Evolutionary conservation across 35 echinoderm and acorn worm species (phyloP).

Genomic region (Apostichopus japonicus): DNA sequence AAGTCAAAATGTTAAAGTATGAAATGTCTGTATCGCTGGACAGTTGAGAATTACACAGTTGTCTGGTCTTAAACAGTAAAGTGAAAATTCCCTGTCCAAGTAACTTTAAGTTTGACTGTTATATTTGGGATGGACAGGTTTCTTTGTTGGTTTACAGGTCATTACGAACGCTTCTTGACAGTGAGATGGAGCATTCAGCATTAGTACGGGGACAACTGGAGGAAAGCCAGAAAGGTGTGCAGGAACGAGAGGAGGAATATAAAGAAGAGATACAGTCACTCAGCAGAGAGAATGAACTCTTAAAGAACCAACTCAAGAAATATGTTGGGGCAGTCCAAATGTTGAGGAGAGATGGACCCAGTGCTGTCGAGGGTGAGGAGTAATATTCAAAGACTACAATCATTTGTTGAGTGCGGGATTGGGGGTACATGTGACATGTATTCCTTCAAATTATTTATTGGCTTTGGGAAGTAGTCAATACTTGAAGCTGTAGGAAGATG

Average conservation of each 20-base stretch:
- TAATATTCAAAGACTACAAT: neutral
- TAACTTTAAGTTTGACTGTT: no score
- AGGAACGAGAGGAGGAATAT: slow-evolving; percentile 69
- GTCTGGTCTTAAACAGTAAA: no score
- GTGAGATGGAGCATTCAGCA: slow-evolving; percentile 98
- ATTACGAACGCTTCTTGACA: slow-evolving; percentile 85
- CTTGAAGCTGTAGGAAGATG: no score
- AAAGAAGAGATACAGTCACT: slow-evolving; percentile 74
- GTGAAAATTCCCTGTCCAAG: no score
- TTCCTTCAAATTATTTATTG: no score
- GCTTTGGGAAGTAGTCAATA: no score
- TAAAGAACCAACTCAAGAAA: slow-evolving; percentile 98
- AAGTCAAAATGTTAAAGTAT: no score
- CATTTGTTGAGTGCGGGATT: no score
- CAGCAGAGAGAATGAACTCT: slow-evolving; percentile 88
- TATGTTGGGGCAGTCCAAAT: slow-evolving; percentile 99
- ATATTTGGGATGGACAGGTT: neutral
- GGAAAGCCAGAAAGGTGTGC: slow-evolving; percentile 43
- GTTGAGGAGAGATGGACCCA: slow-evolving; percentile 79
- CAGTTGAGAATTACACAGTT: no score
- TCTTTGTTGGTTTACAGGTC: slow-evolving; percentile 56
- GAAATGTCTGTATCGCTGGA: no score
- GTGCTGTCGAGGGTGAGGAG: slow-evolving; percentile 72
- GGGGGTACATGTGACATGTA: no score
- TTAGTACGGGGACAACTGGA: slow-evolving; percentile 83